These are phyloP conservation scores for Zaprionus inermis DNA, from an alignment of 1,140 invertebrate genomes.

Conservation along the genomic window DNA sequence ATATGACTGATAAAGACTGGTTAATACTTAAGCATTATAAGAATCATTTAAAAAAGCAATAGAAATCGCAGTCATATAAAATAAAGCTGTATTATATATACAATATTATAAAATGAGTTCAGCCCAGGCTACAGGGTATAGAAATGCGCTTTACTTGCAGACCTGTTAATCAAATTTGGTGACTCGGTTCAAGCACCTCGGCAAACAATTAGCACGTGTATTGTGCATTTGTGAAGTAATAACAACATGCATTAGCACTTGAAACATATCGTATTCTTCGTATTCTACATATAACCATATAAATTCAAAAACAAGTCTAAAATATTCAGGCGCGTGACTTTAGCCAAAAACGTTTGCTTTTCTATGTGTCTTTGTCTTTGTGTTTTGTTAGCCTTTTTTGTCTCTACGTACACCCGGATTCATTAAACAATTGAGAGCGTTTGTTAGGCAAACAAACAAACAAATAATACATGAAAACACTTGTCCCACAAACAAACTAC, in stretches of 20 bases:
- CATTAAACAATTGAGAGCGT: constrained; percentile 21
- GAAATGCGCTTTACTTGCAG: constrained; percentile 1
- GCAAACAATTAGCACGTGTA: constrained; percentile 44
- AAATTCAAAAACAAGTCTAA: constrained; percentile 26
- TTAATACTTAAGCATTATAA: neutral
- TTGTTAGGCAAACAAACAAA: constrained; percentile 29
- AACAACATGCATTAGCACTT: constrained; percentile 30
- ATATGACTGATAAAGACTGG: neutral
- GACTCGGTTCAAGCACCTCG: constrained; percentile 52
- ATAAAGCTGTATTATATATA: too few species aligned
- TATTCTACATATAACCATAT: constrained; percentile 4
- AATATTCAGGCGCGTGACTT: constrained; percentile 53
- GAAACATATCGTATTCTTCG: neutral
- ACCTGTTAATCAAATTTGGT: constrained; percentile 15
- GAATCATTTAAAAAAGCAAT: neutral
- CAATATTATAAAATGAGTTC: neutral
- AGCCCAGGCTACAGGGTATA: constrained; percentile 14
- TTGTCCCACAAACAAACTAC: neutral
- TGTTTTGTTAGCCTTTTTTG: constrained; percentile 40
- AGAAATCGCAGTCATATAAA: neutral
- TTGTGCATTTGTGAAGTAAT: constrained; percentile 42
- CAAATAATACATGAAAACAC: constrained; percentile 22
- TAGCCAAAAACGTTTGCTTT: constrained; percentile 32
- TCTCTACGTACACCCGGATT: constrained; percentile 34
- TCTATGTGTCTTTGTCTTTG: neutral